Evolutionary conservation across 2,797 vertebrate species (phyloP).

Genomic region (Molossus alvarezi): DNA sequence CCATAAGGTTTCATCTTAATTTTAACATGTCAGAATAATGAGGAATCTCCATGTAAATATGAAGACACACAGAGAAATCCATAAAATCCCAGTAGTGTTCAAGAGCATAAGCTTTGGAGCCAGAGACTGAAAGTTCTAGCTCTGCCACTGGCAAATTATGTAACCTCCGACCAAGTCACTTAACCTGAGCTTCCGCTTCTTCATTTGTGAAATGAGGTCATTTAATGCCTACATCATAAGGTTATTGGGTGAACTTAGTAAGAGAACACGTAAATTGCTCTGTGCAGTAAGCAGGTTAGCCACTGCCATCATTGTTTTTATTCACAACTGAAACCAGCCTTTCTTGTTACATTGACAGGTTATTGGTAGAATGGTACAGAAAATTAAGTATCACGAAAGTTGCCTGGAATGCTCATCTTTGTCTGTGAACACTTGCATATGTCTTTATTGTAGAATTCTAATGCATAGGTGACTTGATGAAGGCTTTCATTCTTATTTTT

Average conservation of each 20-base stretch:
- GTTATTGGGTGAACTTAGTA: constrained; percentile 14
- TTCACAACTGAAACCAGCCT: not conserved
- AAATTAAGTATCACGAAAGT: not conserved
- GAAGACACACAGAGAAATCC: not conserved
- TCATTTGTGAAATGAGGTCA: constrained; percentile 58
- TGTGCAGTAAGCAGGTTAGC: not conserved
- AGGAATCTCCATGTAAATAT: constrained; percentile 14
- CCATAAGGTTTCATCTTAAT: constrained; percentile 40
- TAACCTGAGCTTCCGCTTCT: constrained; percentile 50
- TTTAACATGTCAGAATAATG: constrained; percentile 44
- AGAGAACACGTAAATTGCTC: not conserved
- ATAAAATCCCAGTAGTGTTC: not conserved
- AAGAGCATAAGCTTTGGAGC: constrained; percentile 47
- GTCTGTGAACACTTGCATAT: not conserved
- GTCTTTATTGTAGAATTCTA: constrained; percentile 34
- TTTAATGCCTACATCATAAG: constrained; percentile 38
- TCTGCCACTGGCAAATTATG: constrained; percentile 9
- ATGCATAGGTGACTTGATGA: constrained; percentile 42
- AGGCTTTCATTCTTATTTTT: constrained; percentile 41
- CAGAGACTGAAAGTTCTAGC: constrained; percentile 49
- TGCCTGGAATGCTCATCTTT: not conserved
- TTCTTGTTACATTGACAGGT: not conserved
- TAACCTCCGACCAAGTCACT: constrained; percentile 40
- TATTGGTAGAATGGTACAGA: not conserved
- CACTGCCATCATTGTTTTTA: not conserved